Conservation (phyloP, 2,888 invertebrate species). For the Eupithecia dodoneata region DNA sequence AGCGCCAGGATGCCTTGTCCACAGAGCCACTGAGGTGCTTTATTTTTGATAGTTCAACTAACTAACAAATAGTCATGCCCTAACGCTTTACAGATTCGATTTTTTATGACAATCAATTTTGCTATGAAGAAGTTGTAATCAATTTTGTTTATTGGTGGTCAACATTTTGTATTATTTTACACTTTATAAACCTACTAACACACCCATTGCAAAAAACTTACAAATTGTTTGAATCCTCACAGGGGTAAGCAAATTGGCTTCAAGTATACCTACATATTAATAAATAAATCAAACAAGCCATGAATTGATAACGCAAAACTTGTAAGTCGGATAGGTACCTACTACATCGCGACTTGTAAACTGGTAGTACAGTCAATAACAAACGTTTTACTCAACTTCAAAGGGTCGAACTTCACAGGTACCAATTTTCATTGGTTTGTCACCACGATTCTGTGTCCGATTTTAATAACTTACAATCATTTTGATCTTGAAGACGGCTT, state of each 20-base stretch:
- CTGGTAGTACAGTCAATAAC: neutral
- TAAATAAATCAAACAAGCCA: neutral
- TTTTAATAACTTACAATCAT: too few relatives aligned
- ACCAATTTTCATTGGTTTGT: too few relatives aligned
- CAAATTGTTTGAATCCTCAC: neutral
- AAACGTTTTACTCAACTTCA: neutral
- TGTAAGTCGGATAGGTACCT: neutral
- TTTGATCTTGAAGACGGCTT: too few relatives aligned
- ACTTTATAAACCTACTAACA: neutral
- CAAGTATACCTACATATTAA: neutral
- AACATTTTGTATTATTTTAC: too few relatives aligned
- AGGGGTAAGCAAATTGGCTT: neutral
- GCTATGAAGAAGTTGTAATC: too few relatives aligned
- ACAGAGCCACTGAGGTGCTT: too few relatives aligned
- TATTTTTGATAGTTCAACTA: too few relatives aligned
- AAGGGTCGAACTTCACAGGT: neutral
- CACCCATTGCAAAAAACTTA: neutral
- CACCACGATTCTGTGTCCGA: too few relatives aligned
- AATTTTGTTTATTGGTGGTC: too few relatives aligned
- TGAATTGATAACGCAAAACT: neutral
- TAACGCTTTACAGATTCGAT: too few relatives aligned
- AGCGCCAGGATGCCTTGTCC: neutral
- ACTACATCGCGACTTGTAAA: neutral
- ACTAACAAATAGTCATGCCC: too few relatives aligned
- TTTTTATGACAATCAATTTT: too few relatives aligned